phyloP scores from a whole-genome alignment of 2,888 invertebrate genomes.

The Thysanoteuthis rhombus region DNA sequence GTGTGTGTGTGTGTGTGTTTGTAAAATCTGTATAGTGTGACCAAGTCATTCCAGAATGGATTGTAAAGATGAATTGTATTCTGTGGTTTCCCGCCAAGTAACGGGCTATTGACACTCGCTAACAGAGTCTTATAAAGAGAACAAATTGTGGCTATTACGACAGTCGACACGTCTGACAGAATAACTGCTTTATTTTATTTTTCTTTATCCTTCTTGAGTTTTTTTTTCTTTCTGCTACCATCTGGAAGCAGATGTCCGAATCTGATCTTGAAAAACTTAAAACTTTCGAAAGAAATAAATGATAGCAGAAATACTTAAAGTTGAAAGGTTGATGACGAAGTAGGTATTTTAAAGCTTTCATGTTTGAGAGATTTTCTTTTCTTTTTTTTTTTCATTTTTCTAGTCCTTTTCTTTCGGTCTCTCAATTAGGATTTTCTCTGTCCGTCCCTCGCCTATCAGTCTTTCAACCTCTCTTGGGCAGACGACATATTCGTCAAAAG shows the following conservation, averaged over 20 bases:
- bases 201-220: background rate
- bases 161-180: background rate
- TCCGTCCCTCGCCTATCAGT: background rate
- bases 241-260: background rate
- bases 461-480: background rate
- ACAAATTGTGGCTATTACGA: background rate
- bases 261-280: background rate
- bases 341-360: background rate
- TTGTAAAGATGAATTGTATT: background rate
- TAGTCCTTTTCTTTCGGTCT: background rate
- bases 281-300: background rate
- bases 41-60: background rate
- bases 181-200: background rate
- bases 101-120: background rate
- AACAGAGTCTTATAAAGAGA: background rate
- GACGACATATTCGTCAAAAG: background rate
- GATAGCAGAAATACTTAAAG: background rate
- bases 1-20: too few relatives aligned
- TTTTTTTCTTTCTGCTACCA: background rate
- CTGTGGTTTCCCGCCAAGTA: background rate
- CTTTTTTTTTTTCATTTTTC: background rate
- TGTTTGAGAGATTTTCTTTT: background rate
- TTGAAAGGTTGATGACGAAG: background rate
- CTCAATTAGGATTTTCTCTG: background rate
- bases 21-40: background rate